These are phyloP conservation scores for Temnothorax unifasciatus DNA, from an alignment of 2,888 invertebrate species.

Conservation along the genomic window DNA sequence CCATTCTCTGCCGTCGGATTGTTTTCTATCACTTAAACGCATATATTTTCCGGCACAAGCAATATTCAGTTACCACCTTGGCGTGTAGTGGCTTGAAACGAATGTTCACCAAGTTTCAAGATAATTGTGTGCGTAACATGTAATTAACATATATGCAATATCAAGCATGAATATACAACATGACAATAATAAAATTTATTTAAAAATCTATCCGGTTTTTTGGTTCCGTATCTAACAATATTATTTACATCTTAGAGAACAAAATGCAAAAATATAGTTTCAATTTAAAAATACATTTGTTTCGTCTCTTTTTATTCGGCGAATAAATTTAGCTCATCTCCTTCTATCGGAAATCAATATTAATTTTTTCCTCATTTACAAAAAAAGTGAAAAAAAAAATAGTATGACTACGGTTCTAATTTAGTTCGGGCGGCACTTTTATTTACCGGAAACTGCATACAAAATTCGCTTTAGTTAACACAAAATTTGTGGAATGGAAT, in stretches of 20 bases:
- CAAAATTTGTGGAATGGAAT: constrained; percentile 22
- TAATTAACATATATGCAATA: not conserved
- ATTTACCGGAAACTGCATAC: constrained; percentile 3
- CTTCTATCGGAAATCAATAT: not conserved
- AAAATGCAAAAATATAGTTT: not conserved
- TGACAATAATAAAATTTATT: not conserved
- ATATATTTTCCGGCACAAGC: constrained; percentile 28
- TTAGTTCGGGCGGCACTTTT: constrained; percentile 6
- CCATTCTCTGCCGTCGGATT: constrained; percentile 1
- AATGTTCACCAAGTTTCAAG: not conserved
- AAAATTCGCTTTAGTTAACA: constrained; percentile 8
- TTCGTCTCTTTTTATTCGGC: not conserved
- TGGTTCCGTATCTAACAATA: not conserved
- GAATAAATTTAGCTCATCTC: not conserved
- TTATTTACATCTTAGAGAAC: not conserved
- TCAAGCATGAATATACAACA: not conserved
- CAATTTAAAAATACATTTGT: not conserved
- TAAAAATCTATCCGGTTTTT: not conserved
- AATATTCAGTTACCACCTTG: constrained; percentile 47
- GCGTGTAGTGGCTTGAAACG: constrained; percentile 18
- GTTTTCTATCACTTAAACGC: constrained; percentile 48
- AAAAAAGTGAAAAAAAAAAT: not conserved
- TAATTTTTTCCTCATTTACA: constrained; percentile 10
- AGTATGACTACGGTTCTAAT: not conserved
- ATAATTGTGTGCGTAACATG: not conserved